phyloP scores from a whole-genome alignment of 2,888 invertebrate genomes.

The Aphodius granarius region DNA sequence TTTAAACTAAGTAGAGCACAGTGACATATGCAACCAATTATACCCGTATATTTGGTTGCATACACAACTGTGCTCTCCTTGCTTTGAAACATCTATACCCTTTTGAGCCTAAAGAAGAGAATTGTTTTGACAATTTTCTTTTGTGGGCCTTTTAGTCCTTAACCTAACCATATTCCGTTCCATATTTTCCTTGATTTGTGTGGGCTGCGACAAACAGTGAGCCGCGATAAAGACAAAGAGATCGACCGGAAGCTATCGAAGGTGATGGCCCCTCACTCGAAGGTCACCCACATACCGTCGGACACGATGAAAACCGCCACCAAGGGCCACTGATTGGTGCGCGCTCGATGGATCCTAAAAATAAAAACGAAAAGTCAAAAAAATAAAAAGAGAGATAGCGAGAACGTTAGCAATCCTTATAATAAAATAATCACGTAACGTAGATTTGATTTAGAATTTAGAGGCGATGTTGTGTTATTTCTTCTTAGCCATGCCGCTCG shows the following conservation, averaged over 20 bases:
- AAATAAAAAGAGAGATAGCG: background rate
- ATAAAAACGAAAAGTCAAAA: background rate
- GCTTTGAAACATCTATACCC: too few relatives aligned
- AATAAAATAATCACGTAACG: background rate
- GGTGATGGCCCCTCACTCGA: constrained; percentile 48
- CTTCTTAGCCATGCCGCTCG: background rate
- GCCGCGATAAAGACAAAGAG: constrained; percentile 48
- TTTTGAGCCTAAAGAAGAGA: background rate
- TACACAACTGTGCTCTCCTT: too few relatives aligned
- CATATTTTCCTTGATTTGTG: background rate
- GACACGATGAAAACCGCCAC: constrained; percentile 26
- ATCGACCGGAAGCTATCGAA: constrained; percentile 50
- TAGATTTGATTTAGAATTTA: background rate
- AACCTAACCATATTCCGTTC: background rate
- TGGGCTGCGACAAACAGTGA: background rate
- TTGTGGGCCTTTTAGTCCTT: background rate
- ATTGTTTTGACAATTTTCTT: background rate
- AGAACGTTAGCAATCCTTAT: background rate
- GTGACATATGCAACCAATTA: too few relatives aligned
- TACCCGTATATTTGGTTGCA: too few relatives aligned
- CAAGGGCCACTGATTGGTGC: constrained; percentile 34
- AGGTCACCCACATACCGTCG: constrained; percentile 18
- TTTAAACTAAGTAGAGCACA: too few relatives aligned
- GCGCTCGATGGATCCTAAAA: background rate
- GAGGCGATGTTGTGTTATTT: background rate